Evolutionary conservation across 2,888 invertebrate genomes (phyloP).

Genomic region (Melanotus villosus): DNA sequence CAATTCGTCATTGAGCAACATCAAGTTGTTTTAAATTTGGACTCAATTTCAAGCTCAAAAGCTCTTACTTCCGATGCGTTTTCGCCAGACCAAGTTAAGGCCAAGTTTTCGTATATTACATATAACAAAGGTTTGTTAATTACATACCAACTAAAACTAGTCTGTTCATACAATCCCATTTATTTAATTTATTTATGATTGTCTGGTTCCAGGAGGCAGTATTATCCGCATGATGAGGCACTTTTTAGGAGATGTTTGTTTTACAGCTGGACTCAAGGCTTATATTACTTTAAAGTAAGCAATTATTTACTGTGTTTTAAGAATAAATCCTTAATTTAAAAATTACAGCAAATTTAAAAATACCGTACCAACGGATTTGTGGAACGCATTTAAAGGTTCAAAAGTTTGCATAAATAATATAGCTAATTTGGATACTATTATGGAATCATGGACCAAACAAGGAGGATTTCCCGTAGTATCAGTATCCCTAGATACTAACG

Average conservation of each 20-base stretch:
- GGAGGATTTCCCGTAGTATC: constrained; percentile 25
- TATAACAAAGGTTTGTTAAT: constrained; percentile 82
- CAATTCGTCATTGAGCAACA: constrained; percentile 81
- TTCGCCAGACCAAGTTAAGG: constrained; percentile 72
- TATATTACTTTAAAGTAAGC: no score
- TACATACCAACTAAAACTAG: no score
- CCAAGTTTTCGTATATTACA: constrained; percentile 77
- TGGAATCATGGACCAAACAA: constrained; percentile 20
- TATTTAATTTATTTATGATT: no score
- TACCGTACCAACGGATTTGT: not conserved
- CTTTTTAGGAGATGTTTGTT: constrained; percentile 71
- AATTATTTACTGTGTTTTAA: no score
- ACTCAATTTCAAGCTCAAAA: constrained; percentile 73
- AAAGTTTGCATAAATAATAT: not conserved
- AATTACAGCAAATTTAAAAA: not conserved
- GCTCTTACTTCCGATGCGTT: constrained; percentile 72
- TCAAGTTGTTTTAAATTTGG: constrained; percentile 75
- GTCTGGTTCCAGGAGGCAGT: constrained; percentile 62
- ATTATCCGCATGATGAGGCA: constrained; percentile 78
- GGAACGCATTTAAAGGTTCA: not conserved
- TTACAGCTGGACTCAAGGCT: no score
- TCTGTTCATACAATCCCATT: no score
- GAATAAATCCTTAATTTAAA: no score
- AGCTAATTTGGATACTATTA: not conserved
- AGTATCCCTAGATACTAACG: not conserved